A percentile compares a stretch with the other conserved stretches of the same genome.
Conservation (phyloP, 2,797 vertebrate species). For the Gallinago nigripennis region DNA sequence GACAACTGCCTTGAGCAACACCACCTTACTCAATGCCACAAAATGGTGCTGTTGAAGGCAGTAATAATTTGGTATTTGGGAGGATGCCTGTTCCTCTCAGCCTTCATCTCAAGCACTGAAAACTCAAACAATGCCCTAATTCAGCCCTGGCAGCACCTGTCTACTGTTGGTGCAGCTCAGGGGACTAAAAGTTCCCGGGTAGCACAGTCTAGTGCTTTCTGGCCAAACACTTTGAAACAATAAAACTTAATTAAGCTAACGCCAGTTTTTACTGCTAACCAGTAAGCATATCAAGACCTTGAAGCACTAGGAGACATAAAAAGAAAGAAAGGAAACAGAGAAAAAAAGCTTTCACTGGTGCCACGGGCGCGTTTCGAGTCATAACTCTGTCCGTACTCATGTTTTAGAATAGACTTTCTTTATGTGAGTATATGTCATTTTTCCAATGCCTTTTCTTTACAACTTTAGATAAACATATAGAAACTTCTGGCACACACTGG, state of each 20-base stretch:
- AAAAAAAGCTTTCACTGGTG: neutral
- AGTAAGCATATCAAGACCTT: neutral
- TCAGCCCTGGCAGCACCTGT: neutral
- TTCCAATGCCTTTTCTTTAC: neutral
- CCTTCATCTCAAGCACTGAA: neutral
- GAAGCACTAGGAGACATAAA: neutral
- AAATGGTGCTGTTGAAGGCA: neutral
- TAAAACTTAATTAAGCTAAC: neutral
- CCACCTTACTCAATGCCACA: neutral
- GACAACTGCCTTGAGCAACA: neutral
- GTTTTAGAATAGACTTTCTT: neutral
- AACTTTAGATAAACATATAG: neutral
- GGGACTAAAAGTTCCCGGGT: neutral
- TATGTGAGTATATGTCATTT: neutral
- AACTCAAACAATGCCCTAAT: neutral
- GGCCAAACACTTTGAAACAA: neutral
- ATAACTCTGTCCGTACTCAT: neutral
- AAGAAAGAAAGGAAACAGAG: neutral
- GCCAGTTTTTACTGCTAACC: neutral
- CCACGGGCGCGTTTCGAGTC: fast-evolving
- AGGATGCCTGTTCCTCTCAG: neutral
- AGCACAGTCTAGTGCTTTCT: neutral
- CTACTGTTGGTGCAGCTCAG: neutral
- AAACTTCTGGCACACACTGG: neutral
- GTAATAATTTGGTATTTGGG: neutral